Evolutionary conservation across 2,888 invertebrate species (phyloP).

Genomic region (Lordiphosa fenestrarum): DNA sequence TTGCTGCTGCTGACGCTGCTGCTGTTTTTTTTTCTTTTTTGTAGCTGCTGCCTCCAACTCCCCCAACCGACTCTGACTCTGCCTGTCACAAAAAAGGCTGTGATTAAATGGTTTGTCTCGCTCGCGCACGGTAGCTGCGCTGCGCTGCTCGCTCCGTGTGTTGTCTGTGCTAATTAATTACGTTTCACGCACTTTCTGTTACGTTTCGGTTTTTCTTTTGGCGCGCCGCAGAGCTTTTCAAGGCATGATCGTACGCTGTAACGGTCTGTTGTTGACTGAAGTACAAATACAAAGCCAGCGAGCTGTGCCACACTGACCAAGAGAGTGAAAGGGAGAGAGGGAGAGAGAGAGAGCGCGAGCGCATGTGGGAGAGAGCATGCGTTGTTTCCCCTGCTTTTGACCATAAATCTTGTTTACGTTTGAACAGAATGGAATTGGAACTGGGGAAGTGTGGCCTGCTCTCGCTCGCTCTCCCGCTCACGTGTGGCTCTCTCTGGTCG

Average conservation of each 20-base stretch:
- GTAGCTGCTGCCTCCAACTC: constrained; percentile 21
- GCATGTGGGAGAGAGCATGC: constrained; percentile 28
- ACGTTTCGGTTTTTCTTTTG: constrained; percentile 26
- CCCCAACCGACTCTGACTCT: constrained; percentile 16
- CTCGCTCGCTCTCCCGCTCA: constrained; percentile 14
- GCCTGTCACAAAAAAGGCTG: constrained; percentile 45
- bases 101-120: constrained; percentile 52
- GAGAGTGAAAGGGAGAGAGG: constrained; percentile 14
- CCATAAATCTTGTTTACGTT: too few species aligned
- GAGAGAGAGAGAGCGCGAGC: constrained; percentile 13
- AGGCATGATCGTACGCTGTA: constrained; percentile 76
- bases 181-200: constrained; percentile 26
- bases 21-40: constrained; percentile 2
- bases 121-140: constrained; percentile 53
- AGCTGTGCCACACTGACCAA: constrained; percentile 1
- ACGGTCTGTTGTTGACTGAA: constrained; percentile 77
- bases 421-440: constrained; percentile 52
- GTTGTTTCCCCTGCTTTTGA: constrained; percentile 49
- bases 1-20: constrained; percentile 20
- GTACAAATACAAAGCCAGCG: constrained; percentile 19
- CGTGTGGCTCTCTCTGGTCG: constrained; percentile 2
- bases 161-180: constrained; percentile 65
- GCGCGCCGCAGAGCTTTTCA: constrained; percentile 60
- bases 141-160: constrained; percentile 36
- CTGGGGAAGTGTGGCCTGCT: constrained; percentile 51